These are phyloP conservation scores for Lepus europaeus DNA, from an alignment of 2,113 vertebrate genomes.

Conservation along the genomic window DNA sequence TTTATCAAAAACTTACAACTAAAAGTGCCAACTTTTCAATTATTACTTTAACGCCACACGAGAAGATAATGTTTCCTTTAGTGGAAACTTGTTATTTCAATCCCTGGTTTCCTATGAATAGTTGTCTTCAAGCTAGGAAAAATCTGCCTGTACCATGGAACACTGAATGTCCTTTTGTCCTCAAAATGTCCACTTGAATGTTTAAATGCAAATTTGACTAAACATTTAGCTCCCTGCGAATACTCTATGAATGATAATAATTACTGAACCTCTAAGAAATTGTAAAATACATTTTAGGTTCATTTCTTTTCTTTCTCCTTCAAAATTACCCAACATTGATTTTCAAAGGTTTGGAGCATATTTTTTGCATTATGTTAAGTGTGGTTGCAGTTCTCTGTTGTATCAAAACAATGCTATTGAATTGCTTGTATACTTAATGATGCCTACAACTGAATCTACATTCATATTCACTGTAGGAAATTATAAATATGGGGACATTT, in stretches of 20 bases:
- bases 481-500: slow-evolving; percentile 23
- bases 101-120: slow-evolving; percentile 25
- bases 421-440: neutral
- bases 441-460: neutral
- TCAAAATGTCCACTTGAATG: neutral
- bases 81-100: neutral
- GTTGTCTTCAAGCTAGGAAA: neutral
- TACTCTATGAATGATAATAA: neutral
- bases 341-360: neutral
- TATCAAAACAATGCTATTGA: neutral
- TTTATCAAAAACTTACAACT: neutral
- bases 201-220: slow-evolving; percentile 30
- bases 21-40: neutral
- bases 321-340: neutral
- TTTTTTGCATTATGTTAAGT: neutral
- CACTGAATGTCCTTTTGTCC: neutral
- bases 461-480: slow-evolving; percentile 4
- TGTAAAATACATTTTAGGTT: slow-evolving; percentile 4
- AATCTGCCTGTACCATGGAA: neutral
- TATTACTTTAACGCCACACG: neutral
- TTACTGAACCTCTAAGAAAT: neutral
- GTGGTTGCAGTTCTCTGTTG: neutral
- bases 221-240: neutral
- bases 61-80: slow-evolving; percentile 25
- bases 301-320: slow-evolving; percentile 31